These are phyloP conservation scores for Aphrophora alni DNA, from an alignment of 2,888 invertebrate genomes.

Conservation along the genomic window DNA sequence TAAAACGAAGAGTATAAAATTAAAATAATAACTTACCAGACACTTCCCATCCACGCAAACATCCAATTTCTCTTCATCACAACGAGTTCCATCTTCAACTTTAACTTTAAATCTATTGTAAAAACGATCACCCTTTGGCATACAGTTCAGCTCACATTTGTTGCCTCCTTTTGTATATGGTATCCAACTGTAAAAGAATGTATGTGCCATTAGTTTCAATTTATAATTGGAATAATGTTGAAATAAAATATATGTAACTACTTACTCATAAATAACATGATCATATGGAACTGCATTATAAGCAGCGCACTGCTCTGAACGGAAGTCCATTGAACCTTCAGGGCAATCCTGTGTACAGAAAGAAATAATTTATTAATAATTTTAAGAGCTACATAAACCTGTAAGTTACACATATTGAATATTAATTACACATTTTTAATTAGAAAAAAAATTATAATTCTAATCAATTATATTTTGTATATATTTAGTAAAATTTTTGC, in stretches of 20 bases:
- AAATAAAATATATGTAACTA: too few relatives aligned
- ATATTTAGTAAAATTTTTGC: too few relatives aligned
- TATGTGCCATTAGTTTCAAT: too few relatives aligned
- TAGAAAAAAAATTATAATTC: too few relatives aligned
- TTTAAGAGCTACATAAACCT: too few relatives aligned
- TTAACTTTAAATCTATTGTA: conserved; percentile 84
- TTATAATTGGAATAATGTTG: too few relatives aligned
- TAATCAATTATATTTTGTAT: too few relatives aligned
- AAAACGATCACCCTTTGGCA: conserved; percentile 89
- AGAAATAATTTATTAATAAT: conserved; percentile 31
- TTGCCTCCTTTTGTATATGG: conserved; percentile 88
- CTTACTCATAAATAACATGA: conserved; percentile 80
- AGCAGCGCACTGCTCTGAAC: conserved; percentile 87
- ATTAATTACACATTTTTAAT: too few relatives aligned
- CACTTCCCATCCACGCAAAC: conserved; percentile 96
- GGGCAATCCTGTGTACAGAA: conserved; percentile 73
- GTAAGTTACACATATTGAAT: too few relatives aligned
- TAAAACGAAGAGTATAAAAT: too few relatives aligned
- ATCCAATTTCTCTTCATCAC: conserved; percentile 81
- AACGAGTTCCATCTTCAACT: conserved; percentile 84
- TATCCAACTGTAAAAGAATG: conserved; percentile 70
- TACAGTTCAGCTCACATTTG: conserved; percentile 95
- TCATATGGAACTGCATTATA: conserved; percentile 84
- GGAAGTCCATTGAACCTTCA: conserved; percentile 77
- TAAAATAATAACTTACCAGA: conserved; percentile 74